These are phyloP conservation scores for Typhlomys cinereus DNA, from an alignment of 2,113 vertebrate genomes.

Conservation along the genomic window DNA sequence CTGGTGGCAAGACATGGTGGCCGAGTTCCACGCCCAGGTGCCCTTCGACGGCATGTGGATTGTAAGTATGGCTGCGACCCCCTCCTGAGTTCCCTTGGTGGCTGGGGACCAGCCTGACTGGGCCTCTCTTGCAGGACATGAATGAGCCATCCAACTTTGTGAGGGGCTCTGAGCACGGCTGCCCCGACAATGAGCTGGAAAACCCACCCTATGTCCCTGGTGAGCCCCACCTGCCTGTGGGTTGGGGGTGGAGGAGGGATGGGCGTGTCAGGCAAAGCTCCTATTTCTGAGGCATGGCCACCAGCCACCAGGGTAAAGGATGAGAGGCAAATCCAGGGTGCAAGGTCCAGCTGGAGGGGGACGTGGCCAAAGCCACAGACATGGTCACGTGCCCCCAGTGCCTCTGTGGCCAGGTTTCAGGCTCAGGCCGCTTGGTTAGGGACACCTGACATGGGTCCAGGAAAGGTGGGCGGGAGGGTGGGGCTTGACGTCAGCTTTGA, in stretches of 20 bases:
- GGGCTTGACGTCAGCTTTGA: background rate
- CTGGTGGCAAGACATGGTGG: constrained; percentile 97
- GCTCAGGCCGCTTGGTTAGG: background rate
- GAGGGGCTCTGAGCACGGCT: constrained; percentile 91
- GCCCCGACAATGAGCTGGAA: constrained; percentile 91
- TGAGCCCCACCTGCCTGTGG: constrained; percentile 46
- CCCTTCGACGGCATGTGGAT: constrained; percentile 98
- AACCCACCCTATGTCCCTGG: constrained; percentile 94
- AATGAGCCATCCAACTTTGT: constrained; percentile 96
- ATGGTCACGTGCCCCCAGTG: background rate
- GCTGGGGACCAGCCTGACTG: rapidly evolving
- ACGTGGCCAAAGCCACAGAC: rapidly evolving
- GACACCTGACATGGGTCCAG: rapidly evolving
- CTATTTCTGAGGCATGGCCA: background rate
- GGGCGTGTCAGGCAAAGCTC: background rate
- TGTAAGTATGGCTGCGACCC: constrained; percentile 88
- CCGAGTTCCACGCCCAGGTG: constrained; percentile 91
- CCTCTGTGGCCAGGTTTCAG: background rate
- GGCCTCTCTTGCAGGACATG: constrained; percentile 91
- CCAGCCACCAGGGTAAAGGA: rapidly evolving
- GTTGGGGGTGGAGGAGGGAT: rapidly evolving
- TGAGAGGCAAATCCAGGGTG: background rate
- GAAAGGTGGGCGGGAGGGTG: background rate
- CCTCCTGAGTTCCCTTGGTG: rapidly evolving
- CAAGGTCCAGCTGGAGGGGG: background rate